phyloP scores from a whole-genome alignment of 2,113 vertebrate genomes.

The Brachypodius melanocephalos region DNA sequence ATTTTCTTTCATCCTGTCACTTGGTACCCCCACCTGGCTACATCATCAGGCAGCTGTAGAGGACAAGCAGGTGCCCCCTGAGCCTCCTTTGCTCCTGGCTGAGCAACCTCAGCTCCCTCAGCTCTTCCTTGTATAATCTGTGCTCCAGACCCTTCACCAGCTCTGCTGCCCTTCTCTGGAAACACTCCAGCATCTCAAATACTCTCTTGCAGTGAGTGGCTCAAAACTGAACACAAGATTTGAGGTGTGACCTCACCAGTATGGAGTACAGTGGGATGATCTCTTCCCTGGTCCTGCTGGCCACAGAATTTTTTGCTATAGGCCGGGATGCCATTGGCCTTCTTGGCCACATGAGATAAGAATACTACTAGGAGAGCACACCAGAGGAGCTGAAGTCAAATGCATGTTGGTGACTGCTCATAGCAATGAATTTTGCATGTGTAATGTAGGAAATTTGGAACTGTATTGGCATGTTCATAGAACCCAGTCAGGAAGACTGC shows the following conservation, averaged over 20 bases:
- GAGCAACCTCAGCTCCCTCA: neutral
- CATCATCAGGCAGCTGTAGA: neutral
- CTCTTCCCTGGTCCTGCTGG: neutral
- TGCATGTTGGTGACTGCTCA: neutral
- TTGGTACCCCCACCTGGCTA: neutral
- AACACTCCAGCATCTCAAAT: neutral
- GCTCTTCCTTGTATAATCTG: neutral
- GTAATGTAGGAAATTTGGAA: neutral
- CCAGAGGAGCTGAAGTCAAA: neutral
- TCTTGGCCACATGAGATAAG: neutral
- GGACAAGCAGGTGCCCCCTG: fast-evolving
- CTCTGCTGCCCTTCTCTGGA: neutral
- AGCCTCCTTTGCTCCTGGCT: neutral
- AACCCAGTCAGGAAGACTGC: neutral
- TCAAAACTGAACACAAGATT: neutral
- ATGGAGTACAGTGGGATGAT: fast-evolving
- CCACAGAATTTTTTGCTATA: neutral
- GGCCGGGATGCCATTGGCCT: too few relatives aligned
- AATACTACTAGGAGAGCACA: neutral
- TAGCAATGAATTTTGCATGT: neutral
- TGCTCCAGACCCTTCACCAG: neutral
- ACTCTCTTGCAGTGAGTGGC: neutral
- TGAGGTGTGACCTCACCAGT: neutral
- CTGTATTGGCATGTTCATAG: neutral
- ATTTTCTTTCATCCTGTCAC: neutral